phyloP scores from a whole-genome alignment of 2,113 vertebrate genomes.

The Myrmophylax atrothorax region DNA sequence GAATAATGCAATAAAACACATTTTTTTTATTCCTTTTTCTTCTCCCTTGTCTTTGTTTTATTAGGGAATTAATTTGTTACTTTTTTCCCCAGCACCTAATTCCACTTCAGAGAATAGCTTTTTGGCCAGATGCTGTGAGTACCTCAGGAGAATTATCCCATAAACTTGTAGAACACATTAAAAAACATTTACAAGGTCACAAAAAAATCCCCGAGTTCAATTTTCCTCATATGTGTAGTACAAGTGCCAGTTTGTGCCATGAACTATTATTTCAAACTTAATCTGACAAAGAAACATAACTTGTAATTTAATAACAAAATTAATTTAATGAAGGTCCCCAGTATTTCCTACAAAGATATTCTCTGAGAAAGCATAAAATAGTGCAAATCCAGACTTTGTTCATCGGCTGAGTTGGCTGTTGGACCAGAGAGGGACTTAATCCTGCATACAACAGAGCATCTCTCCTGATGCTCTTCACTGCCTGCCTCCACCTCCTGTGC shows the following conservation, averaged over 20 bases:
- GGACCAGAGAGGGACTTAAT: background rate
- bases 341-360: background rate
- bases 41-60: background rate
- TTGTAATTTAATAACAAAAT: background rate
- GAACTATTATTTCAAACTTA: background rate
- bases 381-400: background rate
- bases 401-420: background rate
- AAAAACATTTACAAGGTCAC: background rate
- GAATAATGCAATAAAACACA: background rate
- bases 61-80: background rate
- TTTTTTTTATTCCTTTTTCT: background rate
- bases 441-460: background rate
- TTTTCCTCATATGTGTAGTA: background rate
- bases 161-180: background rate
- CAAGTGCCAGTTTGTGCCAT: background rate
- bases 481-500: background rate
- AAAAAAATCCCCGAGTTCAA: background rate
- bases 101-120: background rate
- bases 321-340: fast-evolving
- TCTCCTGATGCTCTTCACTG: background rate
- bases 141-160: background rate
- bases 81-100: background rate
- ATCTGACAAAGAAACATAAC: background rate
- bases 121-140: background rate
- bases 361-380: background rate